Conservation (phyloP, 2,113 vertebrate species). For the Pithys albifrons region DNA sequence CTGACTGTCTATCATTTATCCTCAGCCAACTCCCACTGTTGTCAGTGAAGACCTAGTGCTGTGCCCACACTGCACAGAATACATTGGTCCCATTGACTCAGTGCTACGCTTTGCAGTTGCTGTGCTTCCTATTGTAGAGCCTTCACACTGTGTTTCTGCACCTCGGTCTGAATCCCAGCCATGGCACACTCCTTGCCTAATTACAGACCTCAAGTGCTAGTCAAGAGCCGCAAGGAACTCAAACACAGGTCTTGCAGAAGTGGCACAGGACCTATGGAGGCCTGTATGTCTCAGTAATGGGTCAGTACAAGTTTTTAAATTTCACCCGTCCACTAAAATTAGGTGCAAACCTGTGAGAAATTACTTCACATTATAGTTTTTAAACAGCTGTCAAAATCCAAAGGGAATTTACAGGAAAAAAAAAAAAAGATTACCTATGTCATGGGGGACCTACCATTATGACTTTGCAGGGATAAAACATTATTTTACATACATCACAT, state of each 20-base stretch:
- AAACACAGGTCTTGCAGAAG: neutral
- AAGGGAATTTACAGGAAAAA: neutral
- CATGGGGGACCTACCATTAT: neutral
- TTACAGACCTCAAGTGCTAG: neutral
- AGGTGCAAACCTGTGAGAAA: neutral
- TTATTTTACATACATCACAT: neutral
- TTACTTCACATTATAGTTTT: neutral
- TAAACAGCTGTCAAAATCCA: neutral
- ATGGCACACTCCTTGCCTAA: neutral
- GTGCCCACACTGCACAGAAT: rapidly evolving
- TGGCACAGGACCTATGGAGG: neutral
- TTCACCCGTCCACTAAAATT: neutral
- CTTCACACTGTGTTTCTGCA: neutral
- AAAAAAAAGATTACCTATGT: neutral
- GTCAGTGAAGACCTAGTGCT: neutral
- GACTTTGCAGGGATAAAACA: neutral
- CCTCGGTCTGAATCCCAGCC: neutral
- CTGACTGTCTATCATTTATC: neutral
- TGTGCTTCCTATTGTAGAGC: neutral
- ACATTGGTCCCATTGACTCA: neutral
- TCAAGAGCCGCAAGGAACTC: neutral
- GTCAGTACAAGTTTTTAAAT: neutral
- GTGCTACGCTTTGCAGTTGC: neutral
- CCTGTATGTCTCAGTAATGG: neutral
- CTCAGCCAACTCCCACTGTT: neutral